Base-by-base conservation (phyloP, 1,140 invertebrate species). In the Arion vulgaris region DNA sequence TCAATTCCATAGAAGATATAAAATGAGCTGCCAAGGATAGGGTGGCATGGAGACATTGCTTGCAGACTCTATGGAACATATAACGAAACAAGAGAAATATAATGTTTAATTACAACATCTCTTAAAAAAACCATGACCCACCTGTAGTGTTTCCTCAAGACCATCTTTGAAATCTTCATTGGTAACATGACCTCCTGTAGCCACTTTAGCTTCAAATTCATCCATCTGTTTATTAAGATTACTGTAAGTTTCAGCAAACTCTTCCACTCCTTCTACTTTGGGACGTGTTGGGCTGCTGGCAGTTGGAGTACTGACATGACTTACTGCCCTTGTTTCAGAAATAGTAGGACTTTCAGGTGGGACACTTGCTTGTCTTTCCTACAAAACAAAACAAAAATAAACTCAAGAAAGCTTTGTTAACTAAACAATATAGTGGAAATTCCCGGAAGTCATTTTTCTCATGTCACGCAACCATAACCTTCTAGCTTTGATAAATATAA, bases 141-240 rank as follows among this genome's bases (percentile, higher is more conserved):
- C 86, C 84, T 85, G 45, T 19, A 84, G 38, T 38, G 71, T 80
- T 1, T 69, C 83, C 34, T 86, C 83, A 34, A 84, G 68, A 34
- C 82, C 84, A 45, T 84, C 79, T 23, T 45, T 77, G 26, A 86
- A 85, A 76, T 90, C 89, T 32, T 78, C 78, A 15, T 81, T 49
- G 1, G 81, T 69, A 9, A 80, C 38, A 32, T 49, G 75, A 28
- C 89, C 89, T 79, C 86, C 80, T 32, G 87, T 88, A 49, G 89
- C 80, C 28, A 89, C 81, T 74, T 86, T 85, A 76, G 84, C 84
- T 53, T 90, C 88, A 81, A 88, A 89, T 26, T 82, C 82, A n/a
- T 86, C 84, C 69, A 90, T 83, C 49, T 86, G 77, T 15, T 83
- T 84, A 62, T 88, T 83, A 4, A 87, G 84, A 23, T 80, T 76